phyloP scores from a whole-genome alignment of 2,888 invertebrate genomes.

The Spodoptera exigua region DNA sequence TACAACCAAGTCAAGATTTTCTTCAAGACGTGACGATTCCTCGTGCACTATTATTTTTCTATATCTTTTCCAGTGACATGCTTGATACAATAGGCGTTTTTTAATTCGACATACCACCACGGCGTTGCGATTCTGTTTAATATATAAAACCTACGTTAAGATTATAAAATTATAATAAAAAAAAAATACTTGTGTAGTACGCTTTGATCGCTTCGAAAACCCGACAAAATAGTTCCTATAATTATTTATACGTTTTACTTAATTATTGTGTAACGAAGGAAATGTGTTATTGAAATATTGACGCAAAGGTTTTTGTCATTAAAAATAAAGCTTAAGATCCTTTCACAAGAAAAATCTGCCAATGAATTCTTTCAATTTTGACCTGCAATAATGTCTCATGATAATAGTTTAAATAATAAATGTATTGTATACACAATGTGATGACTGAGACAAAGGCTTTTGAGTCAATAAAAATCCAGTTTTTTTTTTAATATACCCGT shows the following conservation, averaged over 20 bases:
- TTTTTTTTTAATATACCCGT: constrained; percentile 42
- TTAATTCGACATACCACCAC: constrained; percentile 38
- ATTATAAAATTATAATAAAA: constrained; percentile 43
- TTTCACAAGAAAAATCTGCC: neutral
- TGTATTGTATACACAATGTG: too few relatives aligned
- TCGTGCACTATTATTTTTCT: constrained; percentile 14
- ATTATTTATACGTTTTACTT: constrained; percentile 55
- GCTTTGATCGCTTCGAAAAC: constrained; percentile 79
- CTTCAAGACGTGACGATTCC: constrained; percentile 1
- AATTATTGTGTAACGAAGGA: constrained; percentile 42
- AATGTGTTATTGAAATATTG: neutral
- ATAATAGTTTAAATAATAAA: too few relatives aligned
- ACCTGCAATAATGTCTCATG: too few relatives aligned
- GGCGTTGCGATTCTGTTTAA: constrained; percentile 35
- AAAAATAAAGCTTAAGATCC: neutral
- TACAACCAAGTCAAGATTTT: too few relatives aligned
- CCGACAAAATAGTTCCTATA: constrained; percentile 77
- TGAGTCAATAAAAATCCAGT: constrained; percentile 31
- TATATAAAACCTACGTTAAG: constrained; percentile 57
- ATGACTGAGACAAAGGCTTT: constrained; percentile 25
- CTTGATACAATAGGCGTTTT: constrained; percentile 24
- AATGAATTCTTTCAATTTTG: constrained; percentile 3
- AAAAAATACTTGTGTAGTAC: constrained; percentile 57
- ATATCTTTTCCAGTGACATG: constrained; percentile 23
- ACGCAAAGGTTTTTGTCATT: constrained; percentile 31